Base-by-base conservation (phyloP, 2,888 invertebrate species). In the Trichogramma evanescens region DNA sequence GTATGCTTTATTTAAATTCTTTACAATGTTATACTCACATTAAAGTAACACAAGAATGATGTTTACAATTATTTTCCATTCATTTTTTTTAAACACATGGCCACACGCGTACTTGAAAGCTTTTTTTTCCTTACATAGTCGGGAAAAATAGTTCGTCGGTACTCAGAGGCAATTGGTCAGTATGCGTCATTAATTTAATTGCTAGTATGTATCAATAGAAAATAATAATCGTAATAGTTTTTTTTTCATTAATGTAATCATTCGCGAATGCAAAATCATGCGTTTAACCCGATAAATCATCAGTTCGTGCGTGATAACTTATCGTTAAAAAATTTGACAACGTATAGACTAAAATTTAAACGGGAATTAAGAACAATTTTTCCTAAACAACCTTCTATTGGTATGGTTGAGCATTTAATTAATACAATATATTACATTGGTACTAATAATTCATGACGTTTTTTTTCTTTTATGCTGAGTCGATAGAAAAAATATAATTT, bases 61-160 rank as follows among this genome's bases (percentile, higher is more conserved):
- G 83, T 83, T 84, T 83, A 84, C 84, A 84, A 82, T 84, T 81
- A 83, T 81, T 81, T 82, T 83, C 82, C 82, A 81, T 82, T 82
- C 82, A 82, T 82, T 81, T 80, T 80, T 79, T 82, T 80, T 82
- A 82, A 83, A 82, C 74, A 75, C 75, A 74, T 74, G 72, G 72
- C 69, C 55, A 51, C 72, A 72, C 72, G 69, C 72, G 69, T 73
- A 73, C 74, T 69, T 38, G 54, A 50, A 54, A 26, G 72, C 70
- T 72, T 70, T 68, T 68, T 64, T 67, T 66, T 70, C 67, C 68
- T 67, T 69, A 67, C 68, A 71, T 71, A 71, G 26, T 26, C 26
- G 70, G 71, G 71, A 74, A 71, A 71, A 71, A 71, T 71, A 71
- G 70, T 74, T 69, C 71, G 67, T 72, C 71, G 68, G 72, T 73